Evolutionary conservation across 2,797 vertebrate genomes (phyloP).

Genomic region (Notolepis coatsorum): DNA sequence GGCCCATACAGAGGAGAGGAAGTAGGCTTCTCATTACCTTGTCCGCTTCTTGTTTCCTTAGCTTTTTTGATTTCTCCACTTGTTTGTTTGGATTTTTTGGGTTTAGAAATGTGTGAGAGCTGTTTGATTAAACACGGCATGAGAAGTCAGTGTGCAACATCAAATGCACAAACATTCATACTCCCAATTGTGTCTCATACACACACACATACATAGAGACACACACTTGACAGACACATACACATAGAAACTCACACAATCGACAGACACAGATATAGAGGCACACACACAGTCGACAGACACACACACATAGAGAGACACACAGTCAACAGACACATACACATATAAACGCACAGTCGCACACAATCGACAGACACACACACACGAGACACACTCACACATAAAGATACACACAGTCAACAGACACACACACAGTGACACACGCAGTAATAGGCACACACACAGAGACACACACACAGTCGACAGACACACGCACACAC

Average conservation of each 20-base stretch:
- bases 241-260: neutral
- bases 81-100: conserved; percentile 1
- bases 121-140: conserved; percentile 14
- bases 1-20: conserved; percentile 19
- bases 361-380: conserved; percentile 3
- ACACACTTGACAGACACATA: conserved; percentile 3
- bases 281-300: neutral
- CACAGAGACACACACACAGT: conserved; percentile 4
- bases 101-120: conserved; percentile 25
- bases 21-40: conserved; percentile 22
- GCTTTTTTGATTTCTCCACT: conserved; percentile 11
- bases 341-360: neutral
- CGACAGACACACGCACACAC: conserved; percentile 7
- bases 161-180: neutral
- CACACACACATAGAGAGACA: conserved; percentile 1
- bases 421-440: conserved; percentile 5
- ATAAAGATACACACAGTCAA: too few species aligned
- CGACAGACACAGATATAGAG: too few species aligned
- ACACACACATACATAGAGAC: conserved; percentile 3
- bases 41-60: conserved; percentile 17
- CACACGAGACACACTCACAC: conserved; percentile 1
- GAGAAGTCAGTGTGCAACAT: conserved; percentile 2
- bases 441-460: too few species aligned
- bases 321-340: conserved; percentile 4
- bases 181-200: neutral